Evolutionary conservation across 2,113 vertebrate species (phyloP).

Genomic region (Lipotes vexillifer): DNA sequence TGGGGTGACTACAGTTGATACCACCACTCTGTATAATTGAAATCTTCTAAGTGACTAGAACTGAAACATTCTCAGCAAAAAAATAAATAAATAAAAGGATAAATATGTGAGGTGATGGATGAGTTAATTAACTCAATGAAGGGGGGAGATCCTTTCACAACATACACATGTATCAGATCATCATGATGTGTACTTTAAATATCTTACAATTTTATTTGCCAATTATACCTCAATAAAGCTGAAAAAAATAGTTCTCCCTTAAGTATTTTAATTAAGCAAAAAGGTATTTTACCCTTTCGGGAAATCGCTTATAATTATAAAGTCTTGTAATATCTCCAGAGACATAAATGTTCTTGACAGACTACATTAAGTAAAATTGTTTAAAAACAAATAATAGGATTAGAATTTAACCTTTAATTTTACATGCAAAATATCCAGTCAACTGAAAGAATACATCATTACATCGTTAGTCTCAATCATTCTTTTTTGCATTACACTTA

Average conservation of each 20-base stretch:
- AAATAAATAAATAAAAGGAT: neutral
- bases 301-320: conserved; percentile 3
- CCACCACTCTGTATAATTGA: neutral
- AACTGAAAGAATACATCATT: conserved; percentile 13
- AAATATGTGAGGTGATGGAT: neutral
- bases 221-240: neutral
- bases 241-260: neutral
- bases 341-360: conserved; percentile 32
- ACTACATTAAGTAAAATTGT: conserved; percentile 46
- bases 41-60: neutral
- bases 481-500: neutral
- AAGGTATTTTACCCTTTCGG: neutral
- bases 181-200: neutral
- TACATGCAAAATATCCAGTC: neutral
- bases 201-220: neutral
- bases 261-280: conserved; percentile 42
- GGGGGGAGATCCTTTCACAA: neutral
- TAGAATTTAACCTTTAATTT: conserved; percentile 39
- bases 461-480: conserved; percentile 29
- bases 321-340: conserved; percentile 44
- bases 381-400: conserved; percentile 47
- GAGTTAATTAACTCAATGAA: neutral
- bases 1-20: neutral
- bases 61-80: neutral
- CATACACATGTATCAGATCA: neutral